A percentile compares a stretch with the other conserved stretches of the same genome.
phyloP scores from a whole-genome alignment of 2,888 invertebrate genomes.

The Belgica antarctica region DNA sequence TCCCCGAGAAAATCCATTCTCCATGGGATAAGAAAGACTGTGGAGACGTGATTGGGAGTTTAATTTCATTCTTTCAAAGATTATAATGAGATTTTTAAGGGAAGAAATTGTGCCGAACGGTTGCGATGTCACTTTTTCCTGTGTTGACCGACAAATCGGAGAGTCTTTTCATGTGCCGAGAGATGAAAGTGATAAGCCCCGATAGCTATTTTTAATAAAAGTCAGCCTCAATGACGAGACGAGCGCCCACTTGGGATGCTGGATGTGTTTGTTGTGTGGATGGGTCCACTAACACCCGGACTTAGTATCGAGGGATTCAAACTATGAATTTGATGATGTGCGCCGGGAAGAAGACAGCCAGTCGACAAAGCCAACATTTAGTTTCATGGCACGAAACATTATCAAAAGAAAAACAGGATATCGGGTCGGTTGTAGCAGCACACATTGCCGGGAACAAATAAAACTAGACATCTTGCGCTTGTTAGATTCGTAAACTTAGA shows the following conservation, averaged over 20 bases:
- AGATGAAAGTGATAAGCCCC: neutral
- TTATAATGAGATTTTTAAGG: conserved; percentile 41
- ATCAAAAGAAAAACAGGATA: conserved; percentile 37
- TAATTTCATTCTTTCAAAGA: conserved; percentile 29
- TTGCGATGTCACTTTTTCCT: conserved; percentile 27
- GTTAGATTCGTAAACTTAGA: too few relatives aligned
- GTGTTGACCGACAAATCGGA: neutral
- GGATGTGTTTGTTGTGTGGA: neutral
- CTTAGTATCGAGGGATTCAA: neutral
- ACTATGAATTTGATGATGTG: conserved; percentile 12
- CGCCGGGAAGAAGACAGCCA: neutral
- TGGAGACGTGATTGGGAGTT: conserved; percentile 38
- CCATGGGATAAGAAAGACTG: conserved; percentile 17
- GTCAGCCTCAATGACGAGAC: neutral
- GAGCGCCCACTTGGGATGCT: neutral
- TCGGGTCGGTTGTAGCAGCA: neutral
- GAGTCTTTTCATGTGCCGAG: conserved; percentile 7
- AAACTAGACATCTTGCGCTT: neutral
- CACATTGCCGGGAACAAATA: neutral
- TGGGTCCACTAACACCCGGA: neutral
- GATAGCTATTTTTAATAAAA: conserved; percentile 24
- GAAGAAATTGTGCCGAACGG: conserved; percentile 22
- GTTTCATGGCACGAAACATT: conserved; percentile 36
- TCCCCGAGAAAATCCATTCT: conserved; percentile 26
- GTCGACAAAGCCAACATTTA: conserved; percentile 25